Base-by-base conservation (phyloP, 2,888 invertebrate genomes). In the Lepidochrysops patricia region DNA sequence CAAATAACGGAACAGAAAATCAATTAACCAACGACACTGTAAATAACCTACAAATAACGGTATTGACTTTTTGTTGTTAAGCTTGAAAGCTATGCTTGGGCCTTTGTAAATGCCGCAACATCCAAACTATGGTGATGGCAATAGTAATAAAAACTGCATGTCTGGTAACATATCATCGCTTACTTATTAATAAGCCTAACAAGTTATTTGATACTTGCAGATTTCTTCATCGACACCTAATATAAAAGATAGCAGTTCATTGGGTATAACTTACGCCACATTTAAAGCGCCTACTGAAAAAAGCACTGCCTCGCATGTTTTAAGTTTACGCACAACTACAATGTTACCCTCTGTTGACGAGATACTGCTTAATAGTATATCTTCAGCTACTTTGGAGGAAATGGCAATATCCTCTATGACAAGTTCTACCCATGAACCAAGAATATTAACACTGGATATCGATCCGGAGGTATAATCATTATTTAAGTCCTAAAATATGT, bases 321-420 rank as follows among this genome's bases (percentile, higher is more conserved):
- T 86, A 77, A 88, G 85, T 85, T 84, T 88, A 80, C 87, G 86
- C 84, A 89, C 89, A 77, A 79, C 88, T 77, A 85, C 91, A 79
- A 91, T 90, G 84, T 81, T 91, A 80, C 91, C 91, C 75, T 89
- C 90, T 77, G 79, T 91, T 82, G 89, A 90, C 76, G 91, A 91
- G 78, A 89, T 92, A 80, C 82, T 92, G 82, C 90, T 90, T 82
- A 91, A 90, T 82, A 91, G 90, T 87, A 86, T 91, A 75, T 87
- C 91, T 75, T 88, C 90, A 71, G 91, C 91, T 67, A 90, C 89
- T 82, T 91, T 90, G 84, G 90, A 92, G 82, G 88, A 91, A 71
- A 90, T 88, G 83, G 84, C 86, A 77, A 84, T 86, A 80, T 84
- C 86, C 72, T 84, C 85, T 73, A 87, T 88, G 82, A 84, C 77